Conservation (phyloP, 1,140 invertebrate species). For the Bombus huntii region DNA sequence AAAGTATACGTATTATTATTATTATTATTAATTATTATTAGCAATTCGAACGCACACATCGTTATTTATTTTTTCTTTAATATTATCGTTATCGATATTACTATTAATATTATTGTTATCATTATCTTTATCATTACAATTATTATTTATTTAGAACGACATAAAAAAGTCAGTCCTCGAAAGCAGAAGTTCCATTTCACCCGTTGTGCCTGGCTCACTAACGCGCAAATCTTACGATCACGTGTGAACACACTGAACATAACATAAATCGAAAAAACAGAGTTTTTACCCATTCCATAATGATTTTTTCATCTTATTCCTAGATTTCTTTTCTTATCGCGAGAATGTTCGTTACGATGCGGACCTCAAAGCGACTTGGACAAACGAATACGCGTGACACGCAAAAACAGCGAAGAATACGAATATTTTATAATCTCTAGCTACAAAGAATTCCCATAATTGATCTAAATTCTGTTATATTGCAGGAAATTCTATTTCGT, state of each 20-base stretch:
- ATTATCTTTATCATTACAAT: constrained; percentile 40
- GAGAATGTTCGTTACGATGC: background rate
- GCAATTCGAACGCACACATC: constrained; percentile 48
- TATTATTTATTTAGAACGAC: constrained; percentile 47
- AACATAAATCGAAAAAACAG: background rate
- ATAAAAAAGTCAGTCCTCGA: constrained; percentile 52
- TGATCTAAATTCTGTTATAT: constrained; percentile 44
- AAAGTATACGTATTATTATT: constrained; percentile 25
- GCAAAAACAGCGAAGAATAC: constrained; percentile 30
- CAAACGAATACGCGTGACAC: constrained; percentile 16
- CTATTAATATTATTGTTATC: constrained; percentile 35
- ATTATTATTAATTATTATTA: constrained; percentile 37
- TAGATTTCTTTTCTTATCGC: background rate
- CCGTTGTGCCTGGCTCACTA: constrained; percentile 1
- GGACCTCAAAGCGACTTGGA: constrained; percentile 10
- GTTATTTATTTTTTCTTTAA: constrained; percentile 22
- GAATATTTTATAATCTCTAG: constrained; percentile 15
- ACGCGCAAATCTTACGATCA: no score
- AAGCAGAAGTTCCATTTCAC: constrained; percentile 20
- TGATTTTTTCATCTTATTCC: background rate
- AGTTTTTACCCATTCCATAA: background rate
- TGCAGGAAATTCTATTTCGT: constrained; percentile 51
- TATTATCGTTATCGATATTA: constrained; percentile 35
- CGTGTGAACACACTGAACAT: background rate
- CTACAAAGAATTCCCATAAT: constrained; percentile 32